Base-by-base conservation (phyloP, 2,888 invertebrate genomes). In the Epinotia demarniana region DNA sequence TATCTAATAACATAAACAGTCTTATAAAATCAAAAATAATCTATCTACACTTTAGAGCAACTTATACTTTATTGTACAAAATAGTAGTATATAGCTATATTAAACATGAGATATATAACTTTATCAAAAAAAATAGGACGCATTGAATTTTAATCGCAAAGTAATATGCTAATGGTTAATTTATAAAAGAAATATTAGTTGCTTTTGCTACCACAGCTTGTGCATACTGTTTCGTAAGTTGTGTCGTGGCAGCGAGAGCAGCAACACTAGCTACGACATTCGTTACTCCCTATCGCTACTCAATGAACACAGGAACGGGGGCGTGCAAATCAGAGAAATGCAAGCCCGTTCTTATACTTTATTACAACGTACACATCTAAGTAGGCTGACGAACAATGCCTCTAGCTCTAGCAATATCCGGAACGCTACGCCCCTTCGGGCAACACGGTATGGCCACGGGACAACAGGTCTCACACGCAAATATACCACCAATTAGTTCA, bases 231-330 rank as follows among this genome's bases (percentile, higher is more conserved):
- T 77, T 70, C 62, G 78, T 75, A 80, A 63, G 73, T 60, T 68
- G 67, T 46, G 66, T 77, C 83, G 83, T 82, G 84, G 81, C 80
- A 79, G 80, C 86, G 85, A 82, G 63, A 82, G 77, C 83, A 82
- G 82, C 83, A 83, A 75, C 77, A 77, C 77, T 80, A 57, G 81
- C 79, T 81, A 82, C 81, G 76, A 77, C 43, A 62, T 74, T 78
- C 75, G 79, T 82, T 83, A 77, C 80, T 81, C 73, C 81, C 86
- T 90, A 89, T 81, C 75, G 79, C 87, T 89, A 90, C 83, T 82
- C 84, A 87, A 87, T 92, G 92, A 92, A 93, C 92, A 92, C 91
- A 92, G 87, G 85, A 87, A 81, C 86, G 88, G 87, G 90, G 90
- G 90, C 86, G 82, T 80, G 82, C 84, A 84, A 84, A 87, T 89